These are phyloP conservation scores for Mareca penelope DNA, from an alignment of 2,797 vertebrate species.

Conservation along the genomic window DNA sequence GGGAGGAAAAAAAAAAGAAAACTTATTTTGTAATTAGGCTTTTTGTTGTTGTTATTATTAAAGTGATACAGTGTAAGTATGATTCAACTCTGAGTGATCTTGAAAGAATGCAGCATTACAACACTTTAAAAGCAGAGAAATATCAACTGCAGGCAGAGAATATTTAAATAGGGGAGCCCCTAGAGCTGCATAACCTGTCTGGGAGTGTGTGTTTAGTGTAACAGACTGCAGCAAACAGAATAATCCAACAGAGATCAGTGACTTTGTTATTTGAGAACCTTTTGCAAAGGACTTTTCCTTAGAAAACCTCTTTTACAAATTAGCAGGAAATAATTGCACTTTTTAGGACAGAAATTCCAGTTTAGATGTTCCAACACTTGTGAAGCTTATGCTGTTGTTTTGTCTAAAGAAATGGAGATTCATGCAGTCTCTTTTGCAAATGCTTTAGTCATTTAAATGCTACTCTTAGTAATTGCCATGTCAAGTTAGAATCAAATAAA, in stretches of 20 bases:
- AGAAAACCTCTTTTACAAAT: background rate
- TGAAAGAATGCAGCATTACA: constrained; percentile 44
- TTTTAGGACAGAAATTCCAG: constrained; percentile 14
- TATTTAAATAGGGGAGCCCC: constrained; percentile 44
- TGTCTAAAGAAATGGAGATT: constrained; percentile 10
- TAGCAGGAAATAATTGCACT: background rate
- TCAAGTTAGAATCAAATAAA: constrained; percentile 5
- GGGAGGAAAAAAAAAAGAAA: background rate
- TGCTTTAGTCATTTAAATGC: constrained; percentile 32
- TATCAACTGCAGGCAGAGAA: constrained; percentile 27
- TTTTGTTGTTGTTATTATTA: background rate
- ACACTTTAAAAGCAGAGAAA: constrained; percentile 28
- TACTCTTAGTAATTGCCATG: background rate
- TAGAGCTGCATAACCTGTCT: constrained; percentile 63
- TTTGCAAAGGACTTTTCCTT: background rate
- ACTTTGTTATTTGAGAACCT: background rate
- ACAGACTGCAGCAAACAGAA: constrained; percentile 31
- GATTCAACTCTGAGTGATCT: constrained; percentile 40
- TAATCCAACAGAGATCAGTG: background rate
- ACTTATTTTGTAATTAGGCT: constrained; percentile 41
- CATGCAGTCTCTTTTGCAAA: constrained; percentile 2
- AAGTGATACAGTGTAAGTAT: background rate
- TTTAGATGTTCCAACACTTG: background rate
- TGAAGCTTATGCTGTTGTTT: background rate
- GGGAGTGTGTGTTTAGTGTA: background rate